Evolutionary conservation across 2,113 vertebrate species (phyloP).

Genomic region (Coptodon bakossiorum): DNA sequence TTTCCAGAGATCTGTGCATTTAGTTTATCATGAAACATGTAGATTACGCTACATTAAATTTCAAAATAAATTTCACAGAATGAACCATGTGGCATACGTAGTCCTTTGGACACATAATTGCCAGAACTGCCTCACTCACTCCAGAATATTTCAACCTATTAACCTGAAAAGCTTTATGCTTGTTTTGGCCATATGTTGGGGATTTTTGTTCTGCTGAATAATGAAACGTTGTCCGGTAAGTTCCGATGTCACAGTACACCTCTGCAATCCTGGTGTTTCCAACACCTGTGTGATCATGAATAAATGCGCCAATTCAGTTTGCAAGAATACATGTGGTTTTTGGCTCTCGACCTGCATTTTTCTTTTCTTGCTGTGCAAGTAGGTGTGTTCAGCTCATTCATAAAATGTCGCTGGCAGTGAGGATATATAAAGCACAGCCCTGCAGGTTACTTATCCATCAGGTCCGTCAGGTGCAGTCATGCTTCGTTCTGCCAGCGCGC

Average conservation of each 20-base stretch:
- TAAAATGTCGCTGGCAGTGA: neutral
- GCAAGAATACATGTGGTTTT: neutral
- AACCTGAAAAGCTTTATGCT: fast-evolving
- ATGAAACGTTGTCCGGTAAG: neutral
- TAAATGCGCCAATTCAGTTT: neutral
- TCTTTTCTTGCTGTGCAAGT: neutral
- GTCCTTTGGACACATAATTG: neutral
- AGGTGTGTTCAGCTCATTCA: conserved; percentile 9
- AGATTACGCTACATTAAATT: fast-evolving
- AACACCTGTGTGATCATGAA: neutral
- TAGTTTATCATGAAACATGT: fast-evolving
- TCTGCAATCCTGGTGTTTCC: neutral
- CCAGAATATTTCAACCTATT: neutral
- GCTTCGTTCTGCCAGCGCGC: neutral
- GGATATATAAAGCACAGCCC: conserved; percentile 32
- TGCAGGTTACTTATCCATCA: neutral
- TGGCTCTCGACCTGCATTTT: neutral
- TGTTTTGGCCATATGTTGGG: neutral
- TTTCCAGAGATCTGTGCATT: neutral
- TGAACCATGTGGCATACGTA: neutral
- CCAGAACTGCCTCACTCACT: neutral
- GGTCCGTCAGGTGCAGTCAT: conserved; percentile 22
- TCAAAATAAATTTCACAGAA: neutral
- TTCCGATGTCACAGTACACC: neutral
- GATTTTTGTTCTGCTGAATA: neutral